Percentiles rank a stretch among this genome's conserved stretches.
phyloP scores from a whole-genome alignment of 2,113 vertebrate genomes.

The Pelvicachromis taeniatus region DNA sequence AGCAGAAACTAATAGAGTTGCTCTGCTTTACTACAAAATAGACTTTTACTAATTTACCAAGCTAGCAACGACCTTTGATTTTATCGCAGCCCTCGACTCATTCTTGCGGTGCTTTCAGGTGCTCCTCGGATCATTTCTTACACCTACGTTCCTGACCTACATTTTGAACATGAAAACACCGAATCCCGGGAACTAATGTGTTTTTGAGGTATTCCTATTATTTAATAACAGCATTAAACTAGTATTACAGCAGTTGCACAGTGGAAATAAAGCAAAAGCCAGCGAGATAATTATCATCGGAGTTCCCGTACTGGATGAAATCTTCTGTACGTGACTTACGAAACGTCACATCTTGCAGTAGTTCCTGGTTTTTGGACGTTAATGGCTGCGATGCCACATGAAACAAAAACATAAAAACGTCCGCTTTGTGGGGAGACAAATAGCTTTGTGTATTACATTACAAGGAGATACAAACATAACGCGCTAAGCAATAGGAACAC shows the following conservation, averaged over 20 bases:
- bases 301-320: fast-evolving
- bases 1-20: background rate
- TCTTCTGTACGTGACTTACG: background rate
- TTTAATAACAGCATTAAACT: background rate
- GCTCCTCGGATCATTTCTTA: background rate
- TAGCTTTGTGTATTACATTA: background rate
- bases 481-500: background rate
- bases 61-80: background rate
- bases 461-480: background rate
- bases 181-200: background rate
- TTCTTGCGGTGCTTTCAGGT: background rate
- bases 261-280: background rate
- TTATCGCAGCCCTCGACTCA: fast-evolving
- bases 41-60: background rate
- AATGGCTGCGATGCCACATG: background rate
- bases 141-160: background rate
- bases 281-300: background rate
- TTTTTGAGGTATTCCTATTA: background rate
- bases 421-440: background rate
- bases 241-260: background rate
- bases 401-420: background rate
- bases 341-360: background rate
- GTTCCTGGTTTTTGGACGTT: background rate
- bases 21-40: background rate
- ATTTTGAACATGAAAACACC: fast-evolving